Conservation (phyloP, 2,888 invertebrate species). For the Caenorhabditis macrosperma region DNA sequence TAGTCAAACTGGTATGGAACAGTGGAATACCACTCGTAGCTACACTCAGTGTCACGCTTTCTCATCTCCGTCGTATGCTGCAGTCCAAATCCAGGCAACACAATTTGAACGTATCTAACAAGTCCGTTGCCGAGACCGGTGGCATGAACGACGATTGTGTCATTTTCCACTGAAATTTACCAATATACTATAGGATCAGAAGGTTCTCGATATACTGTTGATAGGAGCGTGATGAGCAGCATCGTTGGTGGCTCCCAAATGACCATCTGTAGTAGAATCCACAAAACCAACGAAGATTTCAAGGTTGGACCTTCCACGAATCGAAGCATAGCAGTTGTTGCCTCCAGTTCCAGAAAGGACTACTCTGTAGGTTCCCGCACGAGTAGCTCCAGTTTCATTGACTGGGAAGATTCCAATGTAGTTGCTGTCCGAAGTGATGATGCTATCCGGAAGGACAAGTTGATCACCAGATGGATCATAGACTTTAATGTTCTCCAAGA, state of each 20-base stretch:
- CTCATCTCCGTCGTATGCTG: constrained; percentile 64
- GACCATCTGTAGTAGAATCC: constrained; percentile 54
- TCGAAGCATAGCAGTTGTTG: constrained; percentile 64
- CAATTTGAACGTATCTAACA: constrained; percentile 64
- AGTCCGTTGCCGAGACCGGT: constrained; percentile 60
- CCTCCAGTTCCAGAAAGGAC: constrained; percentile 52
- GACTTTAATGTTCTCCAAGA: constrained; percentile 38
- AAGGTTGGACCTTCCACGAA: constrained; percentile 67
- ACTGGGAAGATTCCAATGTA: constrained; percentile 69
- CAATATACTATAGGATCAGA: background rate
- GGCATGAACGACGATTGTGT: constrained; percentile 70
- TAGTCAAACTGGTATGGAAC: constrained; percentile 60
- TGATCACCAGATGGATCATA: constrained; percentile 60
- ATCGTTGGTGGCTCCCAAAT: constrained; percentile 69
- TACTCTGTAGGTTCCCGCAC: constrained; percentile 64
- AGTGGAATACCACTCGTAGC: constrained; percentile 69
- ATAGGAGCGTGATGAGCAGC: constrained; percentile 68
- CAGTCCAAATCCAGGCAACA: constrained; percentile 58
- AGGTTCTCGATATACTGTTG: constrained; percentile 51
- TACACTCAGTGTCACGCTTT: constrained; percentile 62
- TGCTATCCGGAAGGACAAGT: constrained; percentile 57
- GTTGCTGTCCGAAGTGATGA: constrained; percentile 66
- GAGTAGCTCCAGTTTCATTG: constrained; percentile 63
- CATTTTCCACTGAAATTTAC: constrained; percentile 55
- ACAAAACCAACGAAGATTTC: constrained; percentile 67